Base-by-base conservation (phyloP, 2,888 invertebrate genomes). In the Anoplius nigerrimus region DNA sequence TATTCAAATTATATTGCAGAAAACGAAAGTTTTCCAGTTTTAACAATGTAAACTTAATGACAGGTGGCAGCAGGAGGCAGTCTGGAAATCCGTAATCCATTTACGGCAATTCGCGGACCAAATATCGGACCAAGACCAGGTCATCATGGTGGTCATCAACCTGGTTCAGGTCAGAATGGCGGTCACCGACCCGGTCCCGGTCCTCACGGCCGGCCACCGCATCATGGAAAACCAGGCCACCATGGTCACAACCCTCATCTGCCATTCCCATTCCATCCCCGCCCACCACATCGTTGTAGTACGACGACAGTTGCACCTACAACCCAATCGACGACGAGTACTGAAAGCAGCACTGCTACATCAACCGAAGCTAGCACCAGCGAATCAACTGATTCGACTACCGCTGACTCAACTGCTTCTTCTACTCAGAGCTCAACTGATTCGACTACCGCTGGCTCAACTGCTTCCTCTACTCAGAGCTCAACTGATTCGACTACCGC, bases 401-500 rank as follows among this genome's bases (percentile, higher is more conserved):
- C 57, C 20, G 2, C 5, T 2, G 8, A 4, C 4, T 4, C 46
- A 46, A 58, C 22, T 11, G 6, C 45, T 20, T 0, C 57, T 13
- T 20, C 13, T 20, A 27, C 58, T 46, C 6, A 34, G 18, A 1
- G 27, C 8, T 43, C n/a, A 18, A n/a, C 13, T 16, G n/a, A 2
- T 48, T 6, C 51, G 13, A 2, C 22, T n/a, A 63, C 51, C n/a
- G 42, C 6, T n/a, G 8, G 53, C 15, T 18, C 6, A 8, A 8
- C 56, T 8, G n/a, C 5, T n/a, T 24, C 56, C 13, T 52, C 27
- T n/a, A 24, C 62, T 16, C 13, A 27, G 24, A 21, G 27, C 27
- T 8, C 54, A 13, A 52, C 53, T 21, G 34, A 43, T n/a, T 22
- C 52, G 21, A 22, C 15, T 52, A 43, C 20, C 69, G 34, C 42